Base-by-base conservation (phyloP, 92 coral and sea anemone genomes). In the Phenganax marumi region DNA sequence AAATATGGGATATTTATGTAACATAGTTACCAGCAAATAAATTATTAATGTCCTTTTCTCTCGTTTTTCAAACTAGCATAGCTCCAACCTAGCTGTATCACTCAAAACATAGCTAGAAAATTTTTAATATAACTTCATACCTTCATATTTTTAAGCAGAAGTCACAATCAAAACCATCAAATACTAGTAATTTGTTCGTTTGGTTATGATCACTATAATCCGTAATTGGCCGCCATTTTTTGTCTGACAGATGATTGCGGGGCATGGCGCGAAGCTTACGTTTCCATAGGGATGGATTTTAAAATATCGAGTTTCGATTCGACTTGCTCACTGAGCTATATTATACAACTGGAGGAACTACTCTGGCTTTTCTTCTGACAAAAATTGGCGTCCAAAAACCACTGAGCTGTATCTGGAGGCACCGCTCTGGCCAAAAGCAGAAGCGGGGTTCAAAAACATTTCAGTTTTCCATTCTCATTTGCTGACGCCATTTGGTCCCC, bases 1-100 rank as follows among this genome's bases (percentile, higher is more conserved):
- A 75, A 75, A 75, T 50, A 75, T 12, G 18, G 1, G 22, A 25
- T 10, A 56, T 57, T 55, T 39, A 25, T 24, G 81, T 56, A 43
- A 76, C 68, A 76, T 76, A 56, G 50, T 47, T 56, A 76, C 69
- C 68, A 9, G 53, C 50, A 56, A 24, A 73, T 76, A 76, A 76
- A 76, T 76, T 11, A 76, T 76, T 76, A 76, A 76, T 56, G 72
- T 19, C 72, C 72, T 62, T 33, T 10, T 33, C 72, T 33, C 10
- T n/a, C 17, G 24, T 23, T 62, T 62, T 23, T 6, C 10, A 3
- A 62, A 33, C 43, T 33, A 1, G 43, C 13, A 1, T 62, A 13
- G 68, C 68, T 58, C 68, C 63, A 6, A 6, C 63, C 63, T 14
- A 14, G 19, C 19, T 56, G 17, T 7, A 56, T 56, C 19, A 11